phyloP scores from a whole-genome alignment of 2,113 vertebrate genomes.

The Hiodon tergisus region DNA sequence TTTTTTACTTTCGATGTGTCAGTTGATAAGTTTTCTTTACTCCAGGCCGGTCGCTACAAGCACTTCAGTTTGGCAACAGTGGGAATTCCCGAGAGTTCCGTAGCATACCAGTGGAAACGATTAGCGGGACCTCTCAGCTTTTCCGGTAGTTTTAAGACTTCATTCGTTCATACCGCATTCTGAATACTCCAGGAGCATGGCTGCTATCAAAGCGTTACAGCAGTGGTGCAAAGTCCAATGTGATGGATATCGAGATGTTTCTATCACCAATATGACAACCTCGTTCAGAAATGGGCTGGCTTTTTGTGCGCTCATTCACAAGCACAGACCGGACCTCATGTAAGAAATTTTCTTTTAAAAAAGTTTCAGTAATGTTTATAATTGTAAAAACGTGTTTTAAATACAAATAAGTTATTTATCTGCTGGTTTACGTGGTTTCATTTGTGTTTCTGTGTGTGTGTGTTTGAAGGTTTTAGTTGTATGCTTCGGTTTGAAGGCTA shows the following conservation, averaged over 20 bases:
- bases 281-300: constrained; percentile 92
- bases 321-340: constrained; percentile 88
- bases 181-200: constrained; percentile 59
- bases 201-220: constrained; percentile 83
- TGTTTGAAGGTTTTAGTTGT: no score
- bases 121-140: neutral
- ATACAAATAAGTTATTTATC: no score
- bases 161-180: neutral
- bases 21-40: neutral
- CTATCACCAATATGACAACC: constrained; percentile 89
- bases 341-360: constrained; percentile 58
- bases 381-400: neutral
- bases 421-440: no score
- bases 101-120: neutral
- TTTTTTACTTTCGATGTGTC: no score
- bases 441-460: no score
- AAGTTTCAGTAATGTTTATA: neutral
- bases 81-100: neutral
- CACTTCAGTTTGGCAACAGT: neutral
- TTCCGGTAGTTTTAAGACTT: neutral
- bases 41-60: neutral
- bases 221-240: constrained; percentile 86
- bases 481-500: no score
- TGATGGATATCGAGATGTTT: constrained; percentile 82
- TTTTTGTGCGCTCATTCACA: constrained; percentile 93